Conservation (phyloP, 2,797 vertebrate genomes). For the Sylvia borin region DNA sequence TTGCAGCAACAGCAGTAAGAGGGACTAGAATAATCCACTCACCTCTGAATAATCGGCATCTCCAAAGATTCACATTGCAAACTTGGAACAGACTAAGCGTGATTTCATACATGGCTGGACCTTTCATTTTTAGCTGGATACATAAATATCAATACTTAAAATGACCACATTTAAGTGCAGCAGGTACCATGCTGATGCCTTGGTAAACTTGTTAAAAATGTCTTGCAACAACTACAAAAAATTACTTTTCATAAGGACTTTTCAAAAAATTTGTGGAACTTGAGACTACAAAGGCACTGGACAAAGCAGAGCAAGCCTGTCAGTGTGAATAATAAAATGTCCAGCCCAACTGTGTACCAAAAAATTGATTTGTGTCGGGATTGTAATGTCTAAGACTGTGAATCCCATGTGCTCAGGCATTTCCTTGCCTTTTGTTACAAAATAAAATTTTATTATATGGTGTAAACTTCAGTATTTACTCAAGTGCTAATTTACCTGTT, state of each 20-base stretch:
- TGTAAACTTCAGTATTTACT: neutral
- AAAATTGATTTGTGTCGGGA: neutral
- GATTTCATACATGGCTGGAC: neutral
- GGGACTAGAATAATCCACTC: neutral
- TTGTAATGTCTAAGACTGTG: neutral
- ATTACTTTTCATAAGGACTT: neutral
- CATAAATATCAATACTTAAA: neutral
- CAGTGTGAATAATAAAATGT: neutral
- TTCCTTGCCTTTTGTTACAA: neutral
- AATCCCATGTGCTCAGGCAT: neutral
- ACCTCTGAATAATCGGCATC: neutral
- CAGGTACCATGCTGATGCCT: neutral
- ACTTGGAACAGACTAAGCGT: neutral
- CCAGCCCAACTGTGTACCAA: neutral
- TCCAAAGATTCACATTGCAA: neutral
- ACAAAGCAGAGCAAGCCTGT: neutral
- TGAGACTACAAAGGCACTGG: neutral
- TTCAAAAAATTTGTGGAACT: neutral
- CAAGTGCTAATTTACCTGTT: conserved; percentile 38
- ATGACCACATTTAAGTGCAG: neutral
- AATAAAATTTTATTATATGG: neutral
- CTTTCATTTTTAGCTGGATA: neutral
- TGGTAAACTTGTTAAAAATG: neutral
- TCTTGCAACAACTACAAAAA: neutral
- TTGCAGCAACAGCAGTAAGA: neutral